Evolutionary conservation across 2,113 vertebrate species (phyloP).

Genomic region (Microtus richardsoni): DNA sequence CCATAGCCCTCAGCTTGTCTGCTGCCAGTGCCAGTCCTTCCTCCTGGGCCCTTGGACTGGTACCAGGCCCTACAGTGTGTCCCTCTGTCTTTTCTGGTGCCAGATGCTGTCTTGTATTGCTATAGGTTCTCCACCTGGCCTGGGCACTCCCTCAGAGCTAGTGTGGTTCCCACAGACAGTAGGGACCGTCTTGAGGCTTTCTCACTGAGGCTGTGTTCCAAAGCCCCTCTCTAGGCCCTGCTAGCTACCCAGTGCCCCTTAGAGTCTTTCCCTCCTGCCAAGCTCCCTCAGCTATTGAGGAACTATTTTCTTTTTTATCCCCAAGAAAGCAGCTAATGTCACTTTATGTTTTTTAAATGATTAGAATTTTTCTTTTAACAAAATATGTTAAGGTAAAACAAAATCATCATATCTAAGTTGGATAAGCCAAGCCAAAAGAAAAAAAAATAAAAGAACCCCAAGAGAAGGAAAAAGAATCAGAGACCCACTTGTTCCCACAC

Average conservation of each 20-base stretch:
- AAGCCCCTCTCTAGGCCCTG: too few species aligned
- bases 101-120: too few species aligned
- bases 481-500: not conserved
- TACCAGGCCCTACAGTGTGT: not conserved
- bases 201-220: not conserved
- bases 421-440: not conserved
- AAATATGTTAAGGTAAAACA: not conserved
- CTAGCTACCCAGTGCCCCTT: not conserved
- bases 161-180: fast-evolving
- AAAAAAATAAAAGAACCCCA: not conserved
- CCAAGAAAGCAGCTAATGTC: not conserved
- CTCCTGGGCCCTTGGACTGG: not conserved
- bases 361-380: not conserved
- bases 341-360: not conserved
- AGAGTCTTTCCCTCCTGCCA: not conserved
- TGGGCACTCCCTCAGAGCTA: not conserved
- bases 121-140: not conserved
- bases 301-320: not conserved
- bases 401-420: not conserved
- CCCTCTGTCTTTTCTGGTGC: not conserved
- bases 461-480: not conserved
- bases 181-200: too few species aligned
- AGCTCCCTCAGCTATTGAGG: not conserved
- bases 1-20: not conserved
- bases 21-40: not conserved